Base-by-base conservation (phyloP, 53 echinoderm and acorn worm genomes). In the Mesocentrotus franciscanus region DNA sequence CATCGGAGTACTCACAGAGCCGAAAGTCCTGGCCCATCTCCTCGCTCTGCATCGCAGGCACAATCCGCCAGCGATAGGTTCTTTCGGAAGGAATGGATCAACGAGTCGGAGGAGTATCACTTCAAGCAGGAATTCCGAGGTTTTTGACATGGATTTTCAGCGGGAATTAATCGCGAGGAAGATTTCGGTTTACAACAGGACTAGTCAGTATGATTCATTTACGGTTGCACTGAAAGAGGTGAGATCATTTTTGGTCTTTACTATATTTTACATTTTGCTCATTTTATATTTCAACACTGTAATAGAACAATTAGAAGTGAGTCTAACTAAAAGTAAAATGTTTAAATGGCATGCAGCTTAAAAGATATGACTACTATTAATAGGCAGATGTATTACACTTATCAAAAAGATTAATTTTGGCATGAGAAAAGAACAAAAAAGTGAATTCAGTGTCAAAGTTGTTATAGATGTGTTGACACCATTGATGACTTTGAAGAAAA, bases 221-320 rank as follows among this genome's bases (percentile, higher is more conserved):
- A 81, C 93, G 33, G 93, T 93, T 27, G 56, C 60, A 59, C 93
- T 93, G 26, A 93, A 93, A 93, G 79, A 93, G 93, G 93, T 93
- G 26, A 93, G 93, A 26, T n/a, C 15, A 9, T 13, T 33, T 10
- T 26, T 20, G 8, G 26, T 26, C 16, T 17, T 61, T 61, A 61
- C 61, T n/a, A n/a, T 60, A 15, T 60, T 11, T 60, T 1, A 60
- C 16, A 60, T 15, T 20, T 17, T 71, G 71, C 17, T 26, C 9
- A 18, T 24, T 76, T 20, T 76, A 33, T 76, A 24, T 30, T 30
- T 76, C 3, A 33, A 9, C 16, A 76, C 60, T 60, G 60, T 9
- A 16, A 60, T 39, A 39, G 1, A 39, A 39, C 39, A 39, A 39
- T 39, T 39, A 39, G 1, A 39, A n/a, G n/a, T n/a, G n/a, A n/a